Base-by-base conservation (phyloP, 2,797 vertebrate species). In the Octomys mimax region DNA sequence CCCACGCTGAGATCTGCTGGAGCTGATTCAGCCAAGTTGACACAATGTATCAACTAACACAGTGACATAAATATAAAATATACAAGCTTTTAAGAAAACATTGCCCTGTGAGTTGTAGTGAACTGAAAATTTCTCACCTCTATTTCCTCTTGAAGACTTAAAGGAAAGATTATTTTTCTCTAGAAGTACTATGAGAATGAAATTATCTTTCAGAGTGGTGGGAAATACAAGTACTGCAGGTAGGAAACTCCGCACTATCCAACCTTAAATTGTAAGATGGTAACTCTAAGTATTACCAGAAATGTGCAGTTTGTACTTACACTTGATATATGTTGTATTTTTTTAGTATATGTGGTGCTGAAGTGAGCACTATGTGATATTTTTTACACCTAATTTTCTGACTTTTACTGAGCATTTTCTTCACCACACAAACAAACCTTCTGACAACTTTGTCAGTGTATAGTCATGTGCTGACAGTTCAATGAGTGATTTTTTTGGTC, bases 51-150 rank as follows among this genome's bases (percentile, higher is more conserved):
- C n/a, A n/a, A n/a, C n/a, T n/a, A n/a, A n/a, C n/a, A n/a, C n/a
- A n/a, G n/a, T n/a, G n/a, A n/a, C n/a, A 80, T 87, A 82, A 82
- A 78, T 87, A 36, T 19, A 77, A 90, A 86, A 62, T 49, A 6
- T 36, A 81, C 68, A 59, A 66, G 11, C 3, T 66, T 81, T 82
- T 68, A 42, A 90, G 46, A 10, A 12, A 14, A 57, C 52, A 2
- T 2, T 59, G 3, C 16, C 11, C 68, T 54, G 16, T 57, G 39
- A 12, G 28, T 42, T 83, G 77, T 26, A 52, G 16, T 61, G 3
- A 22, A 7, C 3, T 80, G 54, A 59, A 94, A n/a, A 71, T 18
- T 91, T 66, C 66, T 31, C 46, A 64, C 57, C 12, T 19, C 61
- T 46, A 33, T 81, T 71, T 95, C 21, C 21, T 14, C 61, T 91